phyloP scores from a whole-genome alignment of 2,113 vertebrate genomes.

The Malurus melanocephalus region DNA sequence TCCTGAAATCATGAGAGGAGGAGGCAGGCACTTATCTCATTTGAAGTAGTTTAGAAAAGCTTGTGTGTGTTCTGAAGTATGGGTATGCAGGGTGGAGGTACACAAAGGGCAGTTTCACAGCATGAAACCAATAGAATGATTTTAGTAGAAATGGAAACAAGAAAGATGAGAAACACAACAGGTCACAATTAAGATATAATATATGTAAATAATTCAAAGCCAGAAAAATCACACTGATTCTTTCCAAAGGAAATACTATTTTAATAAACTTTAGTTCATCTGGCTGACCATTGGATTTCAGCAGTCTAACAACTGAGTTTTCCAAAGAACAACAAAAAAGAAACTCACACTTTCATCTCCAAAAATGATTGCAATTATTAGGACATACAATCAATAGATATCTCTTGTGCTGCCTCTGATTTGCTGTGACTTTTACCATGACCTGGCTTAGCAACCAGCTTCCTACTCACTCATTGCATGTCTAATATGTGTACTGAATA shows the following conservation, averaged over 20 bases:
- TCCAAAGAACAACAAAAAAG: not conserved
- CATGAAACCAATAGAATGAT: not conserved
- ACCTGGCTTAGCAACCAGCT: not conserved
- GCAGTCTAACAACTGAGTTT: not conserved
- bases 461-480: not conserved
- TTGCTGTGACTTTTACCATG: not conserved
- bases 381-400: rapidly evolving
- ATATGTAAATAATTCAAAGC: not conserved
- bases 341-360: not conserved
- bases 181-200: not conserved
- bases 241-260: not conserved
- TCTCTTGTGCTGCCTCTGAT: not conserved
- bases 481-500: not conserved
- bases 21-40: not conserved
- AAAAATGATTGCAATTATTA: not conserved
- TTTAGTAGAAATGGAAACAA: not conserved
- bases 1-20: not conserved
- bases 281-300: not conserved
- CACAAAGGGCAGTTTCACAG: not conserved
- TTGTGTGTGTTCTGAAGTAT: not conserved
- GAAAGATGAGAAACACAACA: not conserved
- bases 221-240: not conserved
- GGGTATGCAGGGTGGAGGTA: not conserved
- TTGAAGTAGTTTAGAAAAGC: not conserved
- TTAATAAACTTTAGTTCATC: not conserved